Base-by-base conservation (phyloP, 2,113 vertebrate genomes). In the Montifringilla adamsi region DNA sequence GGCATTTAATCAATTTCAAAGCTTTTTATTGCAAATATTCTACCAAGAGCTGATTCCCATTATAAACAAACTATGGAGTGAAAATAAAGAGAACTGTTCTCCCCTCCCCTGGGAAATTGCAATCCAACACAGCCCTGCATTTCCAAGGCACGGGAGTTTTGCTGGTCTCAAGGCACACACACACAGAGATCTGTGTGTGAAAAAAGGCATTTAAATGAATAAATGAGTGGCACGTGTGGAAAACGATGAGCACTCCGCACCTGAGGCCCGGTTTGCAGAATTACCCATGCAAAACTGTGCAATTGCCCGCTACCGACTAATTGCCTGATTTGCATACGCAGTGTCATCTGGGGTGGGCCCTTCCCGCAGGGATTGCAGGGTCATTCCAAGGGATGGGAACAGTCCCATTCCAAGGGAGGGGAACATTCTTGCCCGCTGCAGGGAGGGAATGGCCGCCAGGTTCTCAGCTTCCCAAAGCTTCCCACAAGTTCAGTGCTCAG, bases 1-100 rank as follows among this genome's bases (percentile, higher is more conserved):
- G 77, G 92, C 82, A 49, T 93, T 97, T 94, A 91, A 96, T 96
- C 94, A 91, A 93, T 94, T 94, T 77, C 94, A 67, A 69, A 91
- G 89, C 64, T 82, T 87, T 91, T 92, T 91, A 92, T 83, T 95
- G 93, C 84, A 87, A 94, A 93, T 90, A 94, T 85, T 94, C 91
- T 35, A 78, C 41, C 41, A 39, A 58, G 90, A 88, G 66, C 81
- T 89, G 81, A 93, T 63, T 93, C 70, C 79, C 78, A n/a, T 70
- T 89, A 79, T 72, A 62, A 94, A 73, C 59, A 94, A 95, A 90
- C n/a, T 47, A 31, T 9, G 74, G 73, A 75, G 83, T 33, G 44
- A 62, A 92, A 95, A 85, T 37, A 30, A 26, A 75, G 78, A 58
- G 20, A 74, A 56, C 24, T 74, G 11, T 59, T 63, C 56, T 83